Evolutionary conservation across 2,797 vertebrate genomes (phyloP), one percentile per base, ranked within the genome.

Genomic region (Darevskia mixta): DNA sequence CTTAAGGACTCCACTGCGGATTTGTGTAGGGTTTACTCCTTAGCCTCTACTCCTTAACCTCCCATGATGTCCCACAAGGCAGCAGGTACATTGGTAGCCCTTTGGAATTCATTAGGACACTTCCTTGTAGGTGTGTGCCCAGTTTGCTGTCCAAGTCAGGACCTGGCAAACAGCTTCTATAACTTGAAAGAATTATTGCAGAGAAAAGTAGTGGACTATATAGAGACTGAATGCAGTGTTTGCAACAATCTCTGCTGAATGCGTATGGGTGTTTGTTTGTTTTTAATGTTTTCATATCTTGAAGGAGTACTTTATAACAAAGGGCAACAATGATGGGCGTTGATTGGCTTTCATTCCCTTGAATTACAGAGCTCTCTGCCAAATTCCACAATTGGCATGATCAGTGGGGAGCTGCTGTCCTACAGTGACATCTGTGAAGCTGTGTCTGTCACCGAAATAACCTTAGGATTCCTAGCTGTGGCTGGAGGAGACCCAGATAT

Each of bases 381-480:
- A 87, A 96, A 88, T 29, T 96, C 97, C 29, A 95, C 91, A 41
- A 93, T 97, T 92, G 95, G 93, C 8, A 89, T 95, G 8, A 94
- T 99, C 94, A 94, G 96, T 3, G 97, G 97, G 78, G 98, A 99
- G 78, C 97, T 99, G 38, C 98, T 98, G 92, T 98, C 98, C 55
- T 99, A 98, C 94, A 99, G 97, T 4, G 98, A 99, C 2, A 96
- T 98, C 92, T 99, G 98, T 67, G 98, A 99, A 67, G 98, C 98
- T 8, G 94, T 99, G 90, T 97, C 97, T 9, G 95, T 97, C 7
- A 87, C 97, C 83, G 98, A 99, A 90, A 96, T 99, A 83, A 97
- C 97, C 1, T 92, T 99, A 78, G 98, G 98, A 13, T 99, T 99
- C 95, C 97, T 99, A 75, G 98, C 98, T 94, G 98, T 97, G 93